phyloP scores from a whole-genome alignment of 2,888 invertebrate species.

The Beris chalybata region DNA sequence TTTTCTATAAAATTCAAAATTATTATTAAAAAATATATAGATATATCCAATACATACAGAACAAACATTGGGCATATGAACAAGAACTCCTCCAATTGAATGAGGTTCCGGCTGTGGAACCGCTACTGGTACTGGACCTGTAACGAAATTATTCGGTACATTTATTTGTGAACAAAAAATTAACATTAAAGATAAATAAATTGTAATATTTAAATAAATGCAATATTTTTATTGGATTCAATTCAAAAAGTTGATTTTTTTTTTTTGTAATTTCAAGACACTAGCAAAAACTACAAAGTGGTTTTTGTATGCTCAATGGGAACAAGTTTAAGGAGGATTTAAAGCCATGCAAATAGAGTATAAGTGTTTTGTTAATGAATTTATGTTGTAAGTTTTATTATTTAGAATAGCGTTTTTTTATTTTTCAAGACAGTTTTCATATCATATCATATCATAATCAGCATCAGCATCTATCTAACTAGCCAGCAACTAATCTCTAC shows the following conservation, averaged over 20 bases:
- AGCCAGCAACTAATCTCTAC: too few species aligned
- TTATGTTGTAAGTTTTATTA: not conserved
- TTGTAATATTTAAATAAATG: not conserved
- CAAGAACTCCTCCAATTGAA: conserved; percentile 82
- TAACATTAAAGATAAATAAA: not conserved
- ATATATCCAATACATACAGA: conserved; percentile 57
- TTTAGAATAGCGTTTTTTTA: not conserved
- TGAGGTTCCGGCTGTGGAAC: conserved; percentile 70
- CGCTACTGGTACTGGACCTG: conserved; percentile 58
- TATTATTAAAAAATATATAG: not conserved
- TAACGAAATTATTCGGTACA: conserved; percentile 6
- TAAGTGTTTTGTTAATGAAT: too few species aligned
- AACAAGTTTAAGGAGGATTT: not conserved
- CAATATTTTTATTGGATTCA: conserved; percentile 14
- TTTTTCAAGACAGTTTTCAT: not conserved
- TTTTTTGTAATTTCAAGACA: conserved; percentile 3
- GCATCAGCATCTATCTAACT: not conserved
- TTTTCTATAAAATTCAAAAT: too few species aligned
- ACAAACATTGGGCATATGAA: conserved; percentile 91
- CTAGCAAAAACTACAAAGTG: not conserved
- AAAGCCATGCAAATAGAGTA: not conserved
- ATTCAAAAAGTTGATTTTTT: not conserved
- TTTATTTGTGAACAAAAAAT: not conserved
- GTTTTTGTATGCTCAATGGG: not conserved
- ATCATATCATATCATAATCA: not conserved